A percentile compares a stretch with the other conserved stretches of the same genome.
phyloP scores from a whole-genome alignment of 2,113 vertebrate genomes.

The Phaethon lepturus region DNA sequence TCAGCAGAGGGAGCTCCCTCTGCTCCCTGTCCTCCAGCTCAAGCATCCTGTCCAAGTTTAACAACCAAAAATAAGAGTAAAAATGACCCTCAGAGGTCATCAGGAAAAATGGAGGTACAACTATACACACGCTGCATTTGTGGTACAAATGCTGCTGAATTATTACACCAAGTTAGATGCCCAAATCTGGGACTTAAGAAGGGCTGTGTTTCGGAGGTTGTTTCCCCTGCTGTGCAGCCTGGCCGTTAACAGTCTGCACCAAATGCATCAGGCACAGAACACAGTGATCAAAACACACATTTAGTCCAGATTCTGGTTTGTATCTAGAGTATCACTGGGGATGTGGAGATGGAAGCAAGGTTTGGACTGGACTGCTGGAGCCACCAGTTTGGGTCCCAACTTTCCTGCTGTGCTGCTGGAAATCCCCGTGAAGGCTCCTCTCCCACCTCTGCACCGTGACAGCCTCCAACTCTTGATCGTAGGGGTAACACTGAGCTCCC shows the following conservation, averaged over 20 bases:
- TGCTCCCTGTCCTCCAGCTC: background rate
- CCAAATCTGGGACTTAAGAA: background rate
- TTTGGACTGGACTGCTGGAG: background rate
- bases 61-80: background rate
- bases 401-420: background rate
- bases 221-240: background rate
- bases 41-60: background rate
- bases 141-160: background rate
- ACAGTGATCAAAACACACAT: rapidly evolving
- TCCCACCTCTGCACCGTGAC: background rate
- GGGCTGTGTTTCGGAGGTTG: background rate
- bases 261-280: background rate
- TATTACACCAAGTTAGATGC: background rate
- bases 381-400: background rate
- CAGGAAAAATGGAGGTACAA: background rate
- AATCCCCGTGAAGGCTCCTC: background rate
- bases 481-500: background rate
- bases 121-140: background rate
- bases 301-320: background rate
- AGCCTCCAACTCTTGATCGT: background rate
- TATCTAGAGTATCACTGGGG: background rate
- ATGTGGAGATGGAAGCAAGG: background rate
- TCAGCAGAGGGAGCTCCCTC: constrained; percentile 49
- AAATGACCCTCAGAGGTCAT: background rate
- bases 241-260: background rate